These are phyloP conservation scores for Dicrurus megarhynchus DNA, from an alignment of 2,113 vertebrate genomes.

Conservation along the genomic window DNA sequence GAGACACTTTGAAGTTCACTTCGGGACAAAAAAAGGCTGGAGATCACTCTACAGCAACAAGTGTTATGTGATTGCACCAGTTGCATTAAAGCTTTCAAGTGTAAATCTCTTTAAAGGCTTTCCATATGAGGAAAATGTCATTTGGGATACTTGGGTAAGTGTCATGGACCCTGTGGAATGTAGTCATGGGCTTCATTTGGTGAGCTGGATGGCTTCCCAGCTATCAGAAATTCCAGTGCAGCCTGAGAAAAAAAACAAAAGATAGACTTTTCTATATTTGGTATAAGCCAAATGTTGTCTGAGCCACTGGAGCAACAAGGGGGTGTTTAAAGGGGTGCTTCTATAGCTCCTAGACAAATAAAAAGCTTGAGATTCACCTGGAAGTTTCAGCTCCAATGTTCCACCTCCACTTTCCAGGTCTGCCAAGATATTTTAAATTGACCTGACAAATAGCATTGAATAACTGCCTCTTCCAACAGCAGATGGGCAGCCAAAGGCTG, in stretches of 20 bases:
- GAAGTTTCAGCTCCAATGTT: not conserved
- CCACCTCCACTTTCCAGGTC: not conserved
- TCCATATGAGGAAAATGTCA: conserved; percentile 21
- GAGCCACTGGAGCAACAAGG: not conserved
- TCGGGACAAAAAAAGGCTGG: not conserved
- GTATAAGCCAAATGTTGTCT: not conserved
- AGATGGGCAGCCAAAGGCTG: not conserved
- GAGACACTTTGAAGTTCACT: not conserved
- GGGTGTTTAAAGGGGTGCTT: not conserved
- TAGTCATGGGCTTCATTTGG: not conserved
- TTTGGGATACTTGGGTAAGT: not conserved
- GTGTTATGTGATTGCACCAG: not conserved
- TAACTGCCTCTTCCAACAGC: not conserved
- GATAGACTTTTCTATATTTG: conserved; percentile 4
- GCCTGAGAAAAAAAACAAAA: conserved; percentile 1
- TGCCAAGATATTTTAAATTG: not conserved
- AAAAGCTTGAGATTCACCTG: not conserved
- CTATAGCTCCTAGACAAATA: not conserved
- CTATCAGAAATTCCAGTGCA: not conserved
- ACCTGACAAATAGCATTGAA: not conserved
- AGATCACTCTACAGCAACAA: not conserved
- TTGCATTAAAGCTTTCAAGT: not conserved
- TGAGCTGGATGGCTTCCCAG: conserved; percentile 38
- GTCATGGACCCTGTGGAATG: conserved; percentile 23
- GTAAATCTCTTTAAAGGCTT: conserved; percentile 30